These are phyloP conservation scores for Idaea dimidiata DNA, from an alignment of 2,888 invertebrate genomes.

Conservation along the genomic window DNA sequence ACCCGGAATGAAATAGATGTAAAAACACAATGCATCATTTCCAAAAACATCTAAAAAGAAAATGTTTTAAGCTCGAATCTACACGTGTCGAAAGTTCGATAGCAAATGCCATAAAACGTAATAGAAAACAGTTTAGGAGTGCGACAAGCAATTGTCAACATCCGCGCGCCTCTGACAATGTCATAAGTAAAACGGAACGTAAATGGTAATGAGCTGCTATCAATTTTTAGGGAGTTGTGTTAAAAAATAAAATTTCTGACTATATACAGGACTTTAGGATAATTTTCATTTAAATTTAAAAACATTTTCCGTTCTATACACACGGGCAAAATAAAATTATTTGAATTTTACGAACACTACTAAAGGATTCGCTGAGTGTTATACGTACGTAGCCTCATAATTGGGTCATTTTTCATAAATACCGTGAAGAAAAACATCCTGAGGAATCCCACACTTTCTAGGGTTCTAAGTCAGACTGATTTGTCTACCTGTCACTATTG, in stretches of 20 bases:
- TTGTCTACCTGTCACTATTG: too few species aligned
- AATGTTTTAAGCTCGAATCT: conserved; percentile 31
- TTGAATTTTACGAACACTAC: too few species aligned
- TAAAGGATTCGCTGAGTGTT: too few species aligned
- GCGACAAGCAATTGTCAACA: conserved; percentile 70
- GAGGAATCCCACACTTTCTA: too few species aligned
- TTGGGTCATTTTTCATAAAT: too few species aligned
- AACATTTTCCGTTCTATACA: too few species aligned
- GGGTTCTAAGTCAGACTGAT: too few species aligned
- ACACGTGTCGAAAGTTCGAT: conserved; percentile 52
- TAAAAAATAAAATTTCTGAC: conserved; percentile 5
- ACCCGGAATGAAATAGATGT: neutral
- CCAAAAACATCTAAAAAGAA: neutral
- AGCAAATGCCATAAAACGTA: conserved; percentile 69
- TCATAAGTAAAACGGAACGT: conserved; percentile 49
- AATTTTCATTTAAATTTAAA: too few species aligned
- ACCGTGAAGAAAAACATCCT: too few species aligned
- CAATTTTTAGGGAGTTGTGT: conserved; percentile 52
- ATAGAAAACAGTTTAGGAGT: conserved; percentile 72
- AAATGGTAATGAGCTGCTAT: conserved; percentile 60
- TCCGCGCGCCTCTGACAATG: conserved; percentile 66
- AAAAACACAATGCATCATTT: neutral
- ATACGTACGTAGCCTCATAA: too few species aligned
- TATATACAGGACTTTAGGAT: too few species aligned
- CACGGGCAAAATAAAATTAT: too few species aligned